Conservation (phyloP, 2,888 invertebrate species). For the Protodeltote pygarga region DNA sequence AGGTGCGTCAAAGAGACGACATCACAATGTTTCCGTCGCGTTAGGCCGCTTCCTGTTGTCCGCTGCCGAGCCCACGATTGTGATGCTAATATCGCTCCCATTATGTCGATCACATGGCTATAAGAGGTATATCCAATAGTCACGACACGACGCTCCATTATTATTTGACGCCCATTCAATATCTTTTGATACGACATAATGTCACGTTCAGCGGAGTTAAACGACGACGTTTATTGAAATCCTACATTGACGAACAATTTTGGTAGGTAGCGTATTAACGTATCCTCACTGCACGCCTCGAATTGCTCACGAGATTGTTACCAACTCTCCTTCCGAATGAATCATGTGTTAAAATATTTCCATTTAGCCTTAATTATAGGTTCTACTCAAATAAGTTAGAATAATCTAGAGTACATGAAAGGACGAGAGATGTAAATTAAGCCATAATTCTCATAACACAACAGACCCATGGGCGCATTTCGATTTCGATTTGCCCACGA, state of each 20-base stretch:
- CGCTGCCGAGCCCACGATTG: slow-evolving; percentile 48
- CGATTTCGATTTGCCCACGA: no score
- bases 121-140: slow-evolving; percentile 39
- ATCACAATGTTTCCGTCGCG: slow-evolving; percentile 50
- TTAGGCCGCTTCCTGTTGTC: slow-evolving; percentile 45
- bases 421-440: no score
- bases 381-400: no score
- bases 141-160: slow-evolving; percentile 42
- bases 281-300: no score
- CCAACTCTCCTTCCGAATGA: no score
- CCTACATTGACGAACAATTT: neutral
- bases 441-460: no score
- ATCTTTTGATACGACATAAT: slow-evolving; percentile 22
- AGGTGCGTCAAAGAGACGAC: slow-evolving; percentile 44
- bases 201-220: slow-evolving; percentile 4
- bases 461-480: no score
- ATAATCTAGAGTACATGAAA: no score
- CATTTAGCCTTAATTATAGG: no score
- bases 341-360: no score
- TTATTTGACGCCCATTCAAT: slow-evolving; percentile 39
- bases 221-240: slow-evolving; percentile 6
- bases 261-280: neutral
- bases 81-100: slow-evolving; percentile 70
- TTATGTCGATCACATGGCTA: slow-evolving; percentile 60
- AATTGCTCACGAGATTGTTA: no score